Evolutionary conservation across 2,888 invertebrate genomes (phyloP), one percentile per base, ranked within the genome.

Genomic region (Eupsilia transversa): DNA sequence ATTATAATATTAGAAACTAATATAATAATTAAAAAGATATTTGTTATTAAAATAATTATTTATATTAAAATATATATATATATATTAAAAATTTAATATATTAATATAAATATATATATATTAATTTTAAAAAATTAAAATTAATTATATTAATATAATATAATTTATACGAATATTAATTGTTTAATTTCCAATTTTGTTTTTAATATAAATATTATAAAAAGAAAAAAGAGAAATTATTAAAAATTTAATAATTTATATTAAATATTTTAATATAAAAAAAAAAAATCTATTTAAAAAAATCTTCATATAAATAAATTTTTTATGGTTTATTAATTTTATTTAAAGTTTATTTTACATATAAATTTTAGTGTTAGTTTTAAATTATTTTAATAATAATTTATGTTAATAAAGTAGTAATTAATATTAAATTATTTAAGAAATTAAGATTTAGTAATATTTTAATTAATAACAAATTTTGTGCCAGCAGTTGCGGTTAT

Each of bases 401-500:
- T 90, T 88, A 87, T 83, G 57, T 75, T 82, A 56, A 12, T 63
- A 23, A 27, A 49, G 76, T 92, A 93, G 92, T 96, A 96, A 95
- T 95, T 96, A 95, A 90, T 94, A 92, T 97, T 97, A 96, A 94
- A 94, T 90, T 64, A 96, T 97, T 96, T 96, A 97, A 95, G 94
- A 94, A 96, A 96, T 96, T 97, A 96, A 96, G 97, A 95, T 96
- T 97, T 97, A 96, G 94, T 96, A 97, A 97, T 95, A 94, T 94
- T 89, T 88, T 90, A 93, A 97, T 94, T 96, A 97, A 94, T 96
- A 96, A 97, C 96, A 92, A 97, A 97, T 95, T 96, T 97, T 97
- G 97, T 97, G 97, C 97, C 97, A 97, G 97, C 97, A 97, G 96
- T 97, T 96, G 97, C 97, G 97, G 97, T 97, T 97, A 97, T 89